Conservation (phyloP, 2,797 vertebrate species). For the Pteropus rufus region DNA sequence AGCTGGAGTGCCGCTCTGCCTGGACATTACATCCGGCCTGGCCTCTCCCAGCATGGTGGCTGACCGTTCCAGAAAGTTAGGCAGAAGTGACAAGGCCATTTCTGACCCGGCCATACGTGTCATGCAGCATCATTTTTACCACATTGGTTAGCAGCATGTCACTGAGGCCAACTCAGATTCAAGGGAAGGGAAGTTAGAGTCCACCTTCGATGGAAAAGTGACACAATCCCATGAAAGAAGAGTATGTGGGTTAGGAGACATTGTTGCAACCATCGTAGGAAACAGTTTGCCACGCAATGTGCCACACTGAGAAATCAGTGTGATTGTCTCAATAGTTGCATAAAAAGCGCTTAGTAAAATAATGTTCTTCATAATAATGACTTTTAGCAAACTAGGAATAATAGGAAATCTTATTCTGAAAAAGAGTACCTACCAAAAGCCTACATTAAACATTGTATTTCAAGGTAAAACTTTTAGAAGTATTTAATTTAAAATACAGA, state of each 20-base stretch:
- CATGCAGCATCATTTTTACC: no score
- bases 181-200: no score
- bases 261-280: neutral
- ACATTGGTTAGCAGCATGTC: no score
- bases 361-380: neutral
- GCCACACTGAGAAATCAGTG: neutral
- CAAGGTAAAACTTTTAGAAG: neutral
- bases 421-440: neutral
- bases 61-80: no score
- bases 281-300: neutral
- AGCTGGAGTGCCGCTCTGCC: no score
- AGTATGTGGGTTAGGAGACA: neutral
- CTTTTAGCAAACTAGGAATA: neutral
- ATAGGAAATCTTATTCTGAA: neutral
- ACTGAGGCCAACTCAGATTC: no score
- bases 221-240: no score
- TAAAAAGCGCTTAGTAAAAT: neutral
- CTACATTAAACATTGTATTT: neutral
- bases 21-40: no score
- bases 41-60: no score
- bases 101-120: no score
- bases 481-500: neutral
- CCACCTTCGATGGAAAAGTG: no score
- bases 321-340: neutral
- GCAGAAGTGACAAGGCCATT: no score